A percentile compares a stretch with the other conserved stretches of the same genome.
Evolutionary conservation across 2,888 invertebrate species (phyloP).

Genomic region (Petrophora chlorosata): DNA sequence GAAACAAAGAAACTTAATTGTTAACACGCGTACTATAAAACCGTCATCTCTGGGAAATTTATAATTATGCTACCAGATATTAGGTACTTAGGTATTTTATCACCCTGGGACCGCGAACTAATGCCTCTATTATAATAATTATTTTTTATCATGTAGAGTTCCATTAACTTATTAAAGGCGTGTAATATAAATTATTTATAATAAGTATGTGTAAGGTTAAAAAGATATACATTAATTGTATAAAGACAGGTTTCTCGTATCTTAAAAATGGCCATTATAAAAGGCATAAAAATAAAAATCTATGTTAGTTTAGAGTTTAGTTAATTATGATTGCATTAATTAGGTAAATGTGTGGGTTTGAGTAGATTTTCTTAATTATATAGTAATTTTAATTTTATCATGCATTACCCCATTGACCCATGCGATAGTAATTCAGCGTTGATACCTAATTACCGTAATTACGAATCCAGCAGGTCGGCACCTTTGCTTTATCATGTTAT

Average conservation of each 20-base stretch:
- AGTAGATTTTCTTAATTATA: slow-evolving; percentile 6
- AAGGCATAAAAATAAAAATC: not conserved
- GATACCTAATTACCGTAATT: slow-evolving; percentile 22
- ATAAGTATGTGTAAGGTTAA: too few species aligned
- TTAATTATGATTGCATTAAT: slow-evolving; percentile 3
- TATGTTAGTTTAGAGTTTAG: not conserved
- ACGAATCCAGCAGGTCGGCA: slow-evolving; percentile 5
- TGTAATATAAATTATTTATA: slow-evolving; percentile 8
- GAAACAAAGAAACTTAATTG: too few species aligned
- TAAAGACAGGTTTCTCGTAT: slow-evolving; percentile 3
- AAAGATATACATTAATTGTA: slow-evolving; percentile 1
- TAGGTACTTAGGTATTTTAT: slow-evolving; percentile 7
- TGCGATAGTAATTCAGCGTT: slow-evolving; percentile 14
- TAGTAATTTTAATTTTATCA: slow-evolving; percentile 11
- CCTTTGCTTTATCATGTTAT: slow-evolving; percentile 3
- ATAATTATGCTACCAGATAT: slow-evolving; percentile 11
- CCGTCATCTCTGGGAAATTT: slow-evolving; percentile 1
- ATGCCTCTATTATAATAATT: slow-evolving; percentile 1
- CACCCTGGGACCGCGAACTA: slow-evolving; percentile 8
- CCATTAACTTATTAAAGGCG: slow-evolving; percentile 11
- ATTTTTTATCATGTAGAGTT: slow-evolving; percentile 13
- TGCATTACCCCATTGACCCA: slow-evolving; percentile 14
- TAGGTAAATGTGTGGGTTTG: slow-evolving; percentile 2
- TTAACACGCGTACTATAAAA: not conserved
- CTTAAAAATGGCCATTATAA: slow-evolving; percentile 5